Conservation (phyloP, 2,888 invertebrate species). For the Machimus atricapillus region DNA sequence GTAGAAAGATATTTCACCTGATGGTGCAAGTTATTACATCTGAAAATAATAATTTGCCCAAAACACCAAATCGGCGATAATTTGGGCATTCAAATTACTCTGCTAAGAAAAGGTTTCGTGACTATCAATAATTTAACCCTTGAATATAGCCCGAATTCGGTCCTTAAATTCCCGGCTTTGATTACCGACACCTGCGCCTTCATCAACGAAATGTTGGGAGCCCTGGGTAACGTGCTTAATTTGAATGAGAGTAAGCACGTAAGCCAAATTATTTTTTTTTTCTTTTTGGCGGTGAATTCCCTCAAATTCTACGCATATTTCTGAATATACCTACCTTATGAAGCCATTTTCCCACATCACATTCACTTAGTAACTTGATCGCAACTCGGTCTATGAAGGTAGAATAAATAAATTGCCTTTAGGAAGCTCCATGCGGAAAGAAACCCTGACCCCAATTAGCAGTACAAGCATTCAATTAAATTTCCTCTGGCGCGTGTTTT, state of each 20-base stretch:
- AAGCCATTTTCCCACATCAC: neutral
- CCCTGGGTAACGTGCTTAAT: slow-evolving; percentile 4
- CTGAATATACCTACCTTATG: neutral
- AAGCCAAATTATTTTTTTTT: neutral
- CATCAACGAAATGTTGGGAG: neutral
- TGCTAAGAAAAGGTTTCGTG: slow-evolving; percentile 26
- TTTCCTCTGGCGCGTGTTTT: slow-evolving; percentile 6
- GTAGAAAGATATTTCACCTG: neutral
- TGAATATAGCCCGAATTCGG: neutral
- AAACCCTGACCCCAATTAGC: neutral
- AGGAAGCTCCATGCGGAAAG: neutral
- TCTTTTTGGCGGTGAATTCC: neutral
- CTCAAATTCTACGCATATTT: neutral
- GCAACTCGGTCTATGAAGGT: neutral
- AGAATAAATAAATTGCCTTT: slow-evolving; percentile 23
- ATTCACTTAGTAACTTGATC: neutral
- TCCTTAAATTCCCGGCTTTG: neutral
- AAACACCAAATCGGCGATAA: slow-evolving; percentile 38
- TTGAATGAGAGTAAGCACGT: neutral
- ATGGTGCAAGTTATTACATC: neutral
- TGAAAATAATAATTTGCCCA: neutral
- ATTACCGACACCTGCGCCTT: slow-evolving; percentile 26
- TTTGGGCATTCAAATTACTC: slow-evolving; percentile 23
- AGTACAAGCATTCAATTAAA: neutral
- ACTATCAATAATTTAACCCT: slow-evolving; percentile 2